Evolutionary conservation across 2,797 vertebrate genomes (phyloP).

Genomic region (Argyrosomus regius): DNA sequence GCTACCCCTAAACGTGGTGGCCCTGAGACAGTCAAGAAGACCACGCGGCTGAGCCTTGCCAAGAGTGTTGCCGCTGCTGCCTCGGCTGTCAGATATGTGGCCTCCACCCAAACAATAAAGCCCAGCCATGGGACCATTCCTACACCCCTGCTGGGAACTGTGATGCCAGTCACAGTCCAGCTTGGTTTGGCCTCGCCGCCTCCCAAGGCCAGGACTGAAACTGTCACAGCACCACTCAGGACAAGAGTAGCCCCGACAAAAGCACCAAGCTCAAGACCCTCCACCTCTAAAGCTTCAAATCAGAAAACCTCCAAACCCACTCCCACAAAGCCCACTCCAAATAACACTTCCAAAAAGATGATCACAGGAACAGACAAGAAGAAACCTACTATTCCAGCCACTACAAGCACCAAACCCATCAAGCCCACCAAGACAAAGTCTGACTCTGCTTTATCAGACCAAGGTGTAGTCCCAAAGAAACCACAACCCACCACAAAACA

Average conservation of each 20-base stretch:
- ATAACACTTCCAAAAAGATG: conserved; percentile 65
- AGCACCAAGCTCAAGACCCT: conserved; percentile 50
- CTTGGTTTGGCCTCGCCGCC: conserved; percentile 65
- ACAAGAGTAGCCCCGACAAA: conserved; percentile 68
- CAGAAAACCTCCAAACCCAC: conserved; percentile 64
- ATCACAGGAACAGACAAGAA: conserved; percentile 62
- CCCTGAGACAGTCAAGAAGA: conserved; percentile 67
- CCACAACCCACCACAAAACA: conserved; percentile 69
- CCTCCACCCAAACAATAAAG: conserved; percentile 70
- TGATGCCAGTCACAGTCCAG: conserved; percentile 67
- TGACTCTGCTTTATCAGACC: conserved; percentile 54
- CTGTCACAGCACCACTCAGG: conserved; percentile 79
- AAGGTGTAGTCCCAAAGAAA: conserved; percentile 71
- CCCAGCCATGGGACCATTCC: conserved; percentile 55
- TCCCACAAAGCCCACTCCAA: conserved; percentile 65
- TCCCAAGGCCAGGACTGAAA: conserved; percentile 67
- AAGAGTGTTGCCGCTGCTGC: conserved; percentile 79
- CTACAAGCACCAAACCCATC: conserved; percentile 72
- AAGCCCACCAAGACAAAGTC: conserved; percentile 64
- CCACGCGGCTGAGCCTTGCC: conserved; percentile 77
- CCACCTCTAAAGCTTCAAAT: conserved; percentile 48
- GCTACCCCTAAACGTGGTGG: conserved; percentile 69
- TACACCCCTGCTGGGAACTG: conserved; percentile 60
- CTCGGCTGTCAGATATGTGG: conserved; percentile 78
- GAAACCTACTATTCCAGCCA: conserved; percentile 73